phyloP scores from a whole-genome alignment of 2,888 invertebrate species.

The Phlogophora meticulosa region DNA sequence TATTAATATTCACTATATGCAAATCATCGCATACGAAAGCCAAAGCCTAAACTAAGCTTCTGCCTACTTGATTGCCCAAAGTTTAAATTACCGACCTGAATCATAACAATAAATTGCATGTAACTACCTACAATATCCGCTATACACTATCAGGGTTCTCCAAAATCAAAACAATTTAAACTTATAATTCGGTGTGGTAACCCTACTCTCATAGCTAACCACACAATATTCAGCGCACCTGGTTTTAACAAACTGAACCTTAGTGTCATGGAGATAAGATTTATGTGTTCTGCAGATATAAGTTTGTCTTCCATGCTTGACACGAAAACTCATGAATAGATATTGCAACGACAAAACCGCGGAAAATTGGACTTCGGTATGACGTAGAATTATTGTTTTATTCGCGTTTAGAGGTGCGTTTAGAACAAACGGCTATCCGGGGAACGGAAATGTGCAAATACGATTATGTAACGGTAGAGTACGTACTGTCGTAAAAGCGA shows the following conservation, averaged over 20 bases:
- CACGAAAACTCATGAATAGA: slow-evolving; percentile 87
- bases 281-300: slow-evolving; percentile 5
- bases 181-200: slow-evolving; percentile 61
- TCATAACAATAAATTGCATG: slow-evolving; percentile 28
- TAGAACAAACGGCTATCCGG: slow-evolving; percentile 49
- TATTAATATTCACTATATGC: background rate
- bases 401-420: slow-evolving; percentile 63
- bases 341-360: slow-evolving; percentile 86
- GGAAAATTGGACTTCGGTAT: slow-evolving; percentile 81
- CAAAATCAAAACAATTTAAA: slow-evolving; percentile 63
- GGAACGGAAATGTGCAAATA: slow-evolving; percentile 47
- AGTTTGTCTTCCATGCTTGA: slow-evolving; percentile 55
- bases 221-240: background rate
- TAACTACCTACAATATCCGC: slow-evolving; percentile 17
- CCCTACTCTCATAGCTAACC: slow-evolving; percentile 61
- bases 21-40: background rate
- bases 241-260: slow-evolving; percentile 12
- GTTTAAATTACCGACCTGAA: slow-evolving; percentile 47
- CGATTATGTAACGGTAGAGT: slow-evolving; percentile 32
- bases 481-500: slow-evolving; percentile 27
- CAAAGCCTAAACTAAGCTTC: background rate
- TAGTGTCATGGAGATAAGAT: slow-evolving; percentile 5
- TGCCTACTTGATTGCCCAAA: slow-evolving; percentile 9
- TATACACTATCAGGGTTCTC: slow-evolving; percentile 40
- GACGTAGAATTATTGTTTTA: slow-evolving; percentile 77